Conservation (phyloP, 1,140 invertebrate genomes). For the Magallana gigas region DNA sequence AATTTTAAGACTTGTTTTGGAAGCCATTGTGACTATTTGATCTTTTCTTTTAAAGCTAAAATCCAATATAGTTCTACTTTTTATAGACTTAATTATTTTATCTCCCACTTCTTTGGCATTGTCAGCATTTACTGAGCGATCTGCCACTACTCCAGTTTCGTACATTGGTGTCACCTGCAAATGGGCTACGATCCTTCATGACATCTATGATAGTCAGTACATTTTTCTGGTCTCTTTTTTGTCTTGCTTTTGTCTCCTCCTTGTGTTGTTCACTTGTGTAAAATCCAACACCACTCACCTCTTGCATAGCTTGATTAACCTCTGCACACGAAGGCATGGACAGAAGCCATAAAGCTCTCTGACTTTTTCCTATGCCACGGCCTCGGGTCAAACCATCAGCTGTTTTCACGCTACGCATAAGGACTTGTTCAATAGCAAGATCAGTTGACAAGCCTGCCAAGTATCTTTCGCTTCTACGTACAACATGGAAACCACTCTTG, state of each 20-base stretch:
- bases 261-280: conserved; percentile 9
- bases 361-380: not conserved
- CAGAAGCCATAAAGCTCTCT: conserved; percentile 7
- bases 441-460: conserved; percentile 10
- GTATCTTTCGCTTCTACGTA: conserved; percentile 45
- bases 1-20: conserved; percentile 38
- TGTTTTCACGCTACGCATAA: not conserved
- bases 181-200: not conserved
- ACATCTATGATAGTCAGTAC: not conserved
- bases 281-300: not conserved
- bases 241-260: not conserved
- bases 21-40: conserved; percentile 40
- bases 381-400: not conserved
- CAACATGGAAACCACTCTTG: conserved; percentile 44
- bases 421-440: conserved; percentile 20
- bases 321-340: not conserved
- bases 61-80: conserved; percentile 27
- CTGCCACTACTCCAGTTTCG: conserved; percentile 51
- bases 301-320: conserved; percentile 2
- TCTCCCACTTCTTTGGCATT: not conserved
- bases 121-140: conserved; percentile 41
- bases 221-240: conserved; percentile 42
- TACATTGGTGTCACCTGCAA: not conserved
- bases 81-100: conserved; percentile 47
- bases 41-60: conserved; percentile 51